A percentile compares a stretch with the other conserved stretches of the same genome.
phyloP scores from a whole-genome alignment of 1,140 invertebrate species.

The Ectropis grisescens region DNA sequence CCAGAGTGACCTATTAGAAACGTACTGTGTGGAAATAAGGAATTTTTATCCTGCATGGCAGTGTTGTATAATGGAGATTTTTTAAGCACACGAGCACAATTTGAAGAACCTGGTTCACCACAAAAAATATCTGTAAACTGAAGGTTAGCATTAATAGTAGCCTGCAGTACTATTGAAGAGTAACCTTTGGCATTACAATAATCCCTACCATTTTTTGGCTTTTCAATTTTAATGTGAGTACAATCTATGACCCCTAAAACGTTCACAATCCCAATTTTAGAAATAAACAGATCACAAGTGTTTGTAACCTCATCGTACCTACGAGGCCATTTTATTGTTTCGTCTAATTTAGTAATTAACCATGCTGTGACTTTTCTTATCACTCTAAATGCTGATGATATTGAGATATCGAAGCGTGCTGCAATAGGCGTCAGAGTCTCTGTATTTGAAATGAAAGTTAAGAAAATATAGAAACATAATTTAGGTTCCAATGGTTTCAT shows the following conservation, averaged over 20 bases:
- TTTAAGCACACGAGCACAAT: constrained; percentile 27
- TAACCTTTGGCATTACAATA: constrained; percentile 46
- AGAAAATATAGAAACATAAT: constrained; percentile 46
- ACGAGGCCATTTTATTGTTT: constrained; percentile 39
- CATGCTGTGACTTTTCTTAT: constrained; percentile 39
- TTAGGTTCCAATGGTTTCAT: constrained; percentile 38
- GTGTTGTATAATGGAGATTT: constrained; percentile 37
- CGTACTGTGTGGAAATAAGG: constrained; percentile 35
- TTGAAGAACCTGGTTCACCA: constrained; percentile 40
- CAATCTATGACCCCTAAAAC: constrained; percentile 40
- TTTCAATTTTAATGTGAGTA: constrained; percentile 41
- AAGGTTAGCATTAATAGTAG: constrained; percentile 36
- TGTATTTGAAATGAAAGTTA: constrained; percentile 38
- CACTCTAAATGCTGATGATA: constrained; percentile 46
- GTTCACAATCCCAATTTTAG: constrained; percentile 32
- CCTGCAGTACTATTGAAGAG: constrained; percentile 41
- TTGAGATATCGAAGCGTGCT: constrained; percentile 46
- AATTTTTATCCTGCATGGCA: constrained; percentile 25
- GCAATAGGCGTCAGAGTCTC: constrained; percentile 42
- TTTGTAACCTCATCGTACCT: constrained; percentile 24
- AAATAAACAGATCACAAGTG: constrained; percentile 30
- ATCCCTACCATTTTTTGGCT: constrained; percentile 39
- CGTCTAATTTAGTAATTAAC: constrained; percentile 43
- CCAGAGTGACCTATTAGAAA: constrained; percentile 38
- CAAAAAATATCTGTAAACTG: constrained; percentile 38